Conservation (phyloP, 2,113 vertebrate genomes). For the Erinaceus europaeus region DNA sequence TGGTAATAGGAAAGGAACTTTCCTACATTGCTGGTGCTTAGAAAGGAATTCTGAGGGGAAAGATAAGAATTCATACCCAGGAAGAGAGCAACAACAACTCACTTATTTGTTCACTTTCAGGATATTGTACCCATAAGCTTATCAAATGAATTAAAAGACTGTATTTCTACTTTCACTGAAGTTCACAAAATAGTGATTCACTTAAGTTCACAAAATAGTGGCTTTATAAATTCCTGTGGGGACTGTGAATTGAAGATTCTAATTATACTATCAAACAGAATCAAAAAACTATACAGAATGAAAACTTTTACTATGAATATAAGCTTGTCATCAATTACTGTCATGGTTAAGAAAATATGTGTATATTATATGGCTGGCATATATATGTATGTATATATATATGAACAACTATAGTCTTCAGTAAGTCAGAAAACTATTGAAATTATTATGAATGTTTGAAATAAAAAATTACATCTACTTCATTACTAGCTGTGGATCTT, state of each 20-base stretch:
- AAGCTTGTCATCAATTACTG: background rate
- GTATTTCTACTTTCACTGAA: background rate
- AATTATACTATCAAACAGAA: background rate
- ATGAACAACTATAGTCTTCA: background rate
- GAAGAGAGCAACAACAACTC: background rate
- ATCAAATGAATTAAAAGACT: background rate
- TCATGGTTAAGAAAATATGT: background rate
- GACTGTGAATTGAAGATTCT: background rate
- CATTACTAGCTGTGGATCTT: background rate
- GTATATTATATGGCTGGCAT: background rate
- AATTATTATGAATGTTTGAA: conserved; percentile 14
- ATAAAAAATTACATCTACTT: background rate
- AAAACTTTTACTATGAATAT: background rate
- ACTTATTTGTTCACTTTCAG: background rate
- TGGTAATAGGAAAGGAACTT: too few relatives aligned
- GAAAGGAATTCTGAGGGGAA: background rate
- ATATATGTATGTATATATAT: background rate
- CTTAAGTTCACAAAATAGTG: background rate
- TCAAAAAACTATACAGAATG: background rate
- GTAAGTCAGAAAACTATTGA: background rate
- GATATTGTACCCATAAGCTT: background rate
- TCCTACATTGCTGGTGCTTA: too few relatives aligned
- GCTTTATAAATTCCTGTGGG: too few relatives aligned
- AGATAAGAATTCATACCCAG: background rate
- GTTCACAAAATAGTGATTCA: background rate